Evolutionary conservation across 2,113 vertebrate genomes (phyloP).

Genomic region (Montifringilla adamsi): DNA sequence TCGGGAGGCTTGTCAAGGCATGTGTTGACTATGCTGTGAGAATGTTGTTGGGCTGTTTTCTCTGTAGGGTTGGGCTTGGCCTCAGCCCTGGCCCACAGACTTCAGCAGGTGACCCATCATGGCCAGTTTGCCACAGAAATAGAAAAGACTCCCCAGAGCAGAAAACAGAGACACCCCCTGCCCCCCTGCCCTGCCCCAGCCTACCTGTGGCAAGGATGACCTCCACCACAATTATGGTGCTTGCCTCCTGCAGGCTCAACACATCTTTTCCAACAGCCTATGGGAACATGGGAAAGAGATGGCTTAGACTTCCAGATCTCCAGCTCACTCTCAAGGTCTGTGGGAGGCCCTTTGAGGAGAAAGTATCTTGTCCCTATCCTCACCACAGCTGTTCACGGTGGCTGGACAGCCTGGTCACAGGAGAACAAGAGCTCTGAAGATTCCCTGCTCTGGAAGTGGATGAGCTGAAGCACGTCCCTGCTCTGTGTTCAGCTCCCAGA

Average conservation of each 20-base stretch:
- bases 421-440: neutral
- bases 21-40: neutral
- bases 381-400: neutral
- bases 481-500: neutral
- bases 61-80: neutral
- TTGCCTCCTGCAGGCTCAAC: slow-evolving; percentile 26
- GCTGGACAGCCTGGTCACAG: neutral
- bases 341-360: neutral
- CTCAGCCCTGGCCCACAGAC: neutral
- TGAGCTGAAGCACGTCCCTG: neutral
- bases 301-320: neutral
- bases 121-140: neutral
- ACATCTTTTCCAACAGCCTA: slow-evolving; percentile 40
- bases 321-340: neutral
- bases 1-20: neutral
- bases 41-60: neutral
- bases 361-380: neutral
- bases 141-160: neutral
- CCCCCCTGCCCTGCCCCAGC: neutral
- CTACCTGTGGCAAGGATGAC: neutral
- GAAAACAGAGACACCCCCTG: neutral
- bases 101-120: neutral
- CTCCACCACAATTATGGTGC: slow-evolving; percentile 28
- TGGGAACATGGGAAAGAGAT: neutral
- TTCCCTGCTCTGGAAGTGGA: neutral